Evolutionary conservation across 2,113 vertebrate species (phyloP).

Genomic region (Seriola quinqueradiata): DNA sequence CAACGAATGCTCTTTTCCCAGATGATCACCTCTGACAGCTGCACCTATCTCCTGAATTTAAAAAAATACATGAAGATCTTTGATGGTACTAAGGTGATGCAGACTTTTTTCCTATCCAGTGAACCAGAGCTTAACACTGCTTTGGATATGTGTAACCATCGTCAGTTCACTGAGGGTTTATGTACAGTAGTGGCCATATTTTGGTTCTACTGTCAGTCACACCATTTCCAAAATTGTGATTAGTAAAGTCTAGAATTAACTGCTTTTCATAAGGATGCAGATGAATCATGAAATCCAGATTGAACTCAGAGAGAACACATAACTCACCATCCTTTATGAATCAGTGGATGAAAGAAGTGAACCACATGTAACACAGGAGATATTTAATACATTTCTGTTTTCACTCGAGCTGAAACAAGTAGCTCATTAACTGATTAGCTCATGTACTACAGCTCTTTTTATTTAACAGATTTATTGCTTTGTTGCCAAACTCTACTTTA

Average conservation of each 20-base stretch:
- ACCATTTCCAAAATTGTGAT: not conserved
- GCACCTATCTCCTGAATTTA: constrained; percentile 1
- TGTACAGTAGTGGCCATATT: not conserved
- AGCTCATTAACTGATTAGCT: too few relatives aligned
- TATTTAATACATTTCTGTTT: too few relatives aligned
- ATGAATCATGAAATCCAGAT: not conserved
- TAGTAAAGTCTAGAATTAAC: not conserved
- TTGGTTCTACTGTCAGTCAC: not conserved
- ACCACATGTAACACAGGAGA: too few relatives aligned
- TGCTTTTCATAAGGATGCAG: not conserved
- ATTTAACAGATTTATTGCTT: too few relatives aligned
- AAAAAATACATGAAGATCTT: not conserved
- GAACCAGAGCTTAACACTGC: not conserved
- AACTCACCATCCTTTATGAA: too few relatives aligned
- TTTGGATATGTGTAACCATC: not conserved
- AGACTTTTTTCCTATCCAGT: not conserved
- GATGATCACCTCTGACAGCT: constrained; percentile 65
- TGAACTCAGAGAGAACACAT: too few relatives aligned
- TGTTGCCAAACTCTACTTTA: too few relatives aligned
- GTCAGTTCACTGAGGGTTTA: not conserved
- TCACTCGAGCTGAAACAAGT: too few relatives aligned
- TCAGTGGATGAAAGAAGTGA: too few relatives aligned
- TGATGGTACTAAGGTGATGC: not conserved
- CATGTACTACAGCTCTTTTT: too few relatives aligned
- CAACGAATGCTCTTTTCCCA: constrained; percentile 21